Evolutionary conservation across 2,113 vertebrate species (phyloP).

Genomic region (Nycticebus coucang): DNA sequence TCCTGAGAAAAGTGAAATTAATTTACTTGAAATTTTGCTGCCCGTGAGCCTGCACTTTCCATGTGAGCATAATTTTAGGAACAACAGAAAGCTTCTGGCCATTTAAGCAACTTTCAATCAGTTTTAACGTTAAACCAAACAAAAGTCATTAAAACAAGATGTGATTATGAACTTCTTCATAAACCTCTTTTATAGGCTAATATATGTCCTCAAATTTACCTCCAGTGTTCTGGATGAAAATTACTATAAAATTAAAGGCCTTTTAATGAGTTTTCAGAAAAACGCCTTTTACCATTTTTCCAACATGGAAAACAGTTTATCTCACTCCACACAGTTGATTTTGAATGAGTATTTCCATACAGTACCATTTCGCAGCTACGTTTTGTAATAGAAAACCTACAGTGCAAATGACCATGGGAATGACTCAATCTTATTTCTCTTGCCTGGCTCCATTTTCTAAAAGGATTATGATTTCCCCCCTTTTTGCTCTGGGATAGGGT

Average conservation of each 20-base stretch:
- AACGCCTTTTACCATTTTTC: slow-evolving; percentile 33
- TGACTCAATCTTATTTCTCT: slow-evolving; percentile 4
- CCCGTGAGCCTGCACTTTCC: slow-evolving; percentile 34
- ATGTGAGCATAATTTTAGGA: slow-evolving; percentile 58
- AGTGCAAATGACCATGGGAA: background rate
- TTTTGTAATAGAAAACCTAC: slow-evolving; percentile 30
- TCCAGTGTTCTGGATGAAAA: slow-evolving; percentile 44
- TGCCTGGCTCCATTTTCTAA: background rate
- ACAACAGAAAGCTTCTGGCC: slow-evolving; percentile 53
- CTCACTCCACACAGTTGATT: background rate
- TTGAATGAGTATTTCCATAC: background rate
- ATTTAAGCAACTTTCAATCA: slow-evolving; percentile 61
- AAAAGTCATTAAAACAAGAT: background rate
- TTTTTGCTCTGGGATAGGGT: background rate
- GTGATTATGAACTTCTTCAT: slow-evolving; percentile 46
- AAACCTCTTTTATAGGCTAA: slow-evolving; percentile 25
- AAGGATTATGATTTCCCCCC: background rate
- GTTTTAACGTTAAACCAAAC: slow-evolving; percentile 63
- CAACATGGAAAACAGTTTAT: slow-evolving; percentile 35
- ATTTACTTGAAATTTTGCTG: slow-evolving; percentile 67
- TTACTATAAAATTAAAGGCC: slow-evolving; percentile 63
- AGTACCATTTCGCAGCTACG: background rate
- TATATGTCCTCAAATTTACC: slow-evolving; percentile 18
- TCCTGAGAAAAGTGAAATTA: slow-evolving; percentile 70
- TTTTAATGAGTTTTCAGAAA: slow-evolving; percentile 66